Conservation (phyloP, 2,113 vertebrate genomes). For the Tenrec ecaudatus region DNA sequence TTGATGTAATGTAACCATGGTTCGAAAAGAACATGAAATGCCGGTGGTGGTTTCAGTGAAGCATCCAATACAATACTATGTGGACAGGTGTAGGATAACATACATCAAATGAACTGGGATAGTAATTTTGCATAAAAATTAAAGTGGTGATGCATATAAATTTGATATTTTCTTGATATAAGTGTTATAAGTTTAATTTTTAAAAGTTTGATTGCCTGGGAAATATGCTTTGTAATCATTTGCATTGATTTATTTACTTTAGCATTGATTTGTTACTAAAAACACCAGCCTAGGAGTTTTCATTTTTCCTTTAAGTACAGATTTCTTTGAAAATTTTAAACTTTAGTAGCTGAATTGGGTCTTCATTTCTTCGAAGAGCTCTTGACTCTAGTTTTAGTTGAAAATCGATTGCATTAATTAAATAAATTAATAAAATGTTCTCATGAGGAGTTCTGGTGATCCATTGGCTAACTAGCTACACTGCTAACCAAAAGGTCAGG, state of each 20-base stretch:
- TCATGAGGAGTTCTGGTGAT: neutral
- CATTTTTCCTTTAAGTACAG: constrained; percentile 45
- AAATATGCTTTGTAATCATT: constrained; percentile 30
- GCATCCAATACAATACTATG: constrained; percentile 41
- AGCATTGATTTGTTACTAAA: constrained; percentile 43
- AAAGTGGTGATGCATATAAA: constrained; percentile 18
- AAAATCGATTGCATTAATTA: constrained; percentile 34
- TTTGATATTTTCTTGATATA: constrained; percentile 22
- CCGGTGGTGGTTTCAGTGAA: constrained; percentile 30
- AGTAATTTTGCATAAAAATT: constrained; percentile 60
- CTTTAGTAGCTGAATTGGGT: constrained; percentile 41
- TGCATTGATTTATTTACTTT: constrained; percentile 55
- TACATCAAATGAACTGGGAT: neutral
- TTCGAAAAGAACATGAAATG: constrained; percentile 26
- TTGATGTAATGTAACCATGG: constrained; percentile 46
- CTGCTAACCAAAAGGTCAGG: too few relatives aligned
- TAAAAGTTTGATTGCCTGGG: constrained; percentile 27
- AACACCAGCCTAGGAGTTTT: neutral
- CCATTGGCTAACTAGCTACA: too few relatives aligned
- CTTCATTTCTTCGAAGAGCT: constrained; percentile 39
- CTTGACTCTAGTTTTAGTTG: constrained; percentile 19
- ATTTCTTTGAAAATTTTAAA: constrained; percentile 23
- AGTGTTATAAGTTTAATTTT: neutral
- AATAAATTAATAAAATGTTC: constrained; percentile 48
- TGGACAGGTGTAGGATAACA: neutral